These are phyloP conservation scores for Gadus chalcogrammus DNA, from an alignment of 2,113 vertebrate species.

Conservation along the genomic window DNA sequence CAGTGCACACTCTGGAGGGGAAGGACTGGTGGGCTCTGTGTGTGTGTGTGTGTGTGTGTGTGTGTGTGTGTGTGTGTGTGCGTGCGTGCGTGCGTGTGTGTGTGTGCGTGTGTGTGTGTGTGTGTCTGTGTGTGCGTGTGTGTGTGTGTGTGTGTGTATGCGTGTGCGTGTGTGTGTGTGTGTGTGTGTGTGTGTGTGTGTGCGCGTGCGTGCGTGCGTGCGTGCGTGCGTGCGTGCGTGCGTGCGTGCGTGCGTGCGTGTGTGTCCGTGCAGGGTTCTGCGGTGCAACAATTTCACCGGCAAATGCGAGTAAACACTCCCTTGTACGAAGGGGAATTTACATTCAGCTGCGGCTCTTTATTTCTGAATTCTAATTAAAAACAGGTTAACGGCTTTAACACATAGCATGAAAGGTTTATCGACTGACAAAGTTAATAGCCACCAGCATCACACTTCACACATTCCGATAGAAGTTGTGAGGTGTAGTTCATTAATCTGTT, in stretches of 20 bases:
- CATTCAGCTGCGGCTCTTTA: no score
- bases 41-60: not conserved
- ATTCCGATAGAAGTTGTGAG: no score
- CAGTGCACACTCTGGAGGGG: constrained; percentile 42
- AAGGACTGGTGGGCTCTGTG: constrained; percentile 2
- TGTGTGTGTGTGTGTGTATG: no score
- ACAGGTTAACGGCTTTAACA: no score
- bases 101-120: not conserved
- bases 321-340: no score
- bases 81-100: not conserved
- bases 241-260: not conserved
- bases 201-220: not conserved
- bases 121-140: not conserved
- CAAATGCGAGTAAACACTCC: no score
- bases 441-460: no score
- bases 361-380: not conserved
- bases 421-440: no score
- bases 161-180: not conserved
- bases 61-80: not conserved
- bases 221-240: not conserved
- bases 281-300: not conserved
- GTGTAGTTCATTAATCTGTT: no score
- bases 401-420: not conserved
- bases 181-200: not conserved
- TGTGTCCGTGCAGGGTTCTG: not conserved